A percentile compares a stretch with the other conserved stretches of the same genome.
phyloP scores from a whole-genome alignment of 2,888 invertebrate species.

The Archips crataeganus region DNA sequence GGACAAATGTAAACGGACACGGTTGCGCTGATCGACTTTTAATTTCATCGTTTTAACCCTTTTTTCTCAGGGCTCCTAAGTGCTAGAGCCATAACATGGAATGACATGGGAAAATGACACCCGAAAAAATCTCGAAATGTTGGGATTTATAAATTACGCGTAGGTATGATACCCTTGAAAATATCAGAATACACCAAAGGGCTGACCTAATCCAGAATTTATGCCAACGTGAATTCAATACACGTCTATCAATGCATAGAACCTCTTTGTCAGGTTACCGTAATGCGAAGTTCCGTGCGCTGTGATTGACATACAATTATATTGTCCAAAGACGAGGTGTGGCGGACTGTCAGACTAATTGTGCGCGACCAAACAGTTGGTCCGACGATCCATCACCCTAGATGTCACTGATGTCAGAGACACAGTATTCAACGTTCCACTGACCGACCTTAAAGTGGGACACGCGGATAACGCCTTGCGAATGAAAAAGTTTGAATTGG shows the following conservation, averaged over 20 bases:
- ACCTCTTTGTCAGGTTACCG: slow-evolving; percentile 46
- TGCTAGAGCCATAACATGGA: too few relatives aligned
- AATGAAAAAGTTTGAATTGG: slow-evolving; percentile 70
- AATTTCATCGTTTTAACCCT: too few relatives aligned
- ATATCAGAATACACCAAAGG: background rate
- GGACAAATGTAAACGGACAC: too few relatives aligned
- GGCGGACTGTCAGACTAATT: slow-evolving; percentile 73
- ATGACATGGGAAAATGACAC: too few relatives aligned
- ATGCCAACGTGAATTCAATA: slow-evolving; percentile 15
- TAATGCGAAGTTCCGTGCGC: slow-evolving; percentile 69
- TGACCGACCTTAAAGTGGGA: slow-evolving; percentile 68
- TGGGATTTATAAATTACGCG: background rate
- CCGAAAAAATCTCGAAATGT: background rate
- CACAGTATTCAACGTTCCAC: slow-evolving; percentile 64
- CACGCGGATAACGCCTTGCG: slow-evolving; percentile 55
- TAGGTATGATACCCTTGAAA: background rate
- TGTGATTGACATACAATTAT: slow-evolving; percentile 78
- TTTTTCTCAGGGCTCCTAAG: too few relatives aligned
- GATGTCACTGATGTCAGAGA: slow-evolving; percentile 54
- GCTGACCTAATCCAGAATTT: slow-evolving; percentile 6
- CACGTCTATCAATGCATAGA: background rate
- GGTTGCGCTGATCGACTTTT: too few relatives aligned
- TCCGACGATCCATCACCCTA: slow-evolving; percentile 70
- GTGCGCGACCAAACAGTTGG: slow-evolving; percentile 68
- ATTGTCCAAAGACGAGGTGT: slow-evolving; percentile 76